phyloP scores from a whole-genome alignment of 2,888 invertebrate genomes.

The Alviniconcha strummeri region DNA sequence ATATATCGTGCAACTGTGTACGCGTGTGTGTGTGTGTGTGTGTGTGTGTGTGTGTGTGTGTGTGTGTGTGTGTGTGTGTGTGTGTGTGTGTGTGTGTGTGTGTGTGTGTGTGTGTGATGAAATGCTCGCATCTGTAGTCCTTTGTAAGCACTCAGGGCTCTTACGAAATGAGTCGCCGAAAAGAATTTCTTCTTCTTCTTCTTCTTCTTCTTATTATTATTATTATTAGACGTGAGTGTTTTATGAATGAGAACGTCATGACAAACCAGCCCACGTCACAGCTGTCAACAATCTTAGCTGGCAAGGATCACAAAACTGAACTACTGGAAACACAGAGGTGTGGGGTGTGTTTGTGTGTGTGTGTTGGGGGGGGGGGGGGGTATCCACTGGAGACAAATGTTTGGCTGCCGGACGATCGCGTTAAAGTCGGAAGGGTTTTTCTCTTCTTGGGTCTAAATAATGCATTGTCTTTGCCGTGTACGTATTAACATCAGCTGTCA shows the following conservation, averaged over 20 bases:
- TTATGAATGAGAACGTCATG: too few species aligned
- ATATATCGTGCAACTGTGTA: conserved; percentile 2
- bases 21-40: conserved; percentile 18
- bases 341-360: conserved; percentile 5
- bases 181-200: too few species aligned
- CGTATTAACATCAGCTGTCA: not conserved
- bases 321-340: too few species aligned
- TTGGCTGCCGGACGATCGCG: not conserved
- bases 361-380: not conserved
- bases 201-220: too few species aligned
- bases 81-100: conserved; percentile 3
- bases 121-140: too few species aligned
- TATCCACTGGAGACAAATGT: not conserved
- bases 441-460: not conserved
- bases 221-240: too few species aligned
- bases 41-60: conserved; percentile 11
- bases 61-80: not conserved
- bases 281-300: too few species aligned
- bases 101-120: not conserved
- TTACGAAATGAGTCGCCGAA: too few species aligned
- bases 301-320: too few species aligned
- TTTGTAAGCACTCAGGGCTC: too few species aligned
- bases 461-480: not conserved
- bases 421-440: not conserved
- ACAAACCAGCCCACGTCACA: too few species aligned